These are phyloP conservation scores for Meloidogyne floridensis DNA, from an alignment of 1,140 invertebrate genomes.

Conservation along the genomic window DNA sequence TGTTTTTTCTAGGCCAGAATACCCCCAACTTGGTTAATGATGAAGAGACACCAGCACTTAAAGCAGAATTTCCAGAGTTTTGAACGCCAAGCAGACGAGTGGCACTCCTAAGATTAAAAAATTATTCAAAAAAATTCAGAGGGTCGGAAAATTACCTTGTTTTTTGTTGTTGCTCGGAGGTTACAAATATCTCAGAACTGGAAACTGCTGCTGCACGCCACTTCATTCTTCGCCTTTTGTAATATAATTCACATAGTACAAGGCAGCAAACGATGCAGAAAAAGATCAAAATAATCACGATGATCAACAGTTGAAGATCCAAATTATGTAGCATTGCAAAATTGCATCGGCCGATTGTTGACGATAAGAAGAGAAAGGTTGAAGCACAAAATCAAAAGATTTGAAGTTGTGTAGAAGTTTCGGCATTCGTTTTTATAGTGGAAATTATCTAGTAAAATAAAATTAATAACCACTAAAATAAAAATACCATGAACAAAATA, in stretches of 20 bases:
- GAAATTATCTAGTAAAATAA: too few relatives aligned
- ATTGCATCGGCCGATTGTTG: background rate
- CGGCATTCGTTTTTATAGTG: too few relatives aligned
- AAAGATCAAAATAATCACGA: conserved; percentile 3
- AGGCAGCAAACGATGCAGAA: conserved; percentile 8
- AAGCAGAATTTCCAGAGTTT: conserved; percentile 5
- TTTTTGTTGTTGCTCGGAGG: background rate
- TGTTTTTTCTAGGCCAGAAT: background rate
- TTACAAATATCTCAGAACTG: conserved; percentile 1
- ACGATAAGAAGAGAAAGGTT: background rate
- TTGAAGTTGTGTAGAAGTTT: background rate
- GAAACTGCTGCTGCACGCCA: conserved; percentile 5
- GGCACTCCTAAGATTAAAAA: background rate
- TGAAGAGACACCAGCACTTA: background rate
- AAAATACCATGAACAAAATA: too few relatives aligned
- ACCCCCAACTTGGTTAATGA: background rate
- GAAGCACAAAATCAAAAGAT: background rate
- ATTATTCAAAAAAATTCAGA: background rate
- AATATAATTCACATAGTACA: conserved; percentile 5
- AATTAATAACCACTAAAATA: too few relatives aligned
- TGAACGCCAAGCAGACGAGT: background rate
- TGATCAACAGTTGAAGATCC: background rate
- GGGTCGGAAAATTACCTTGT: background rate
- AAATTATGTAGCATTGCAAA: background rate
- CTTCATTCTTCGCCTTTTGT: background rate